Percentiles rank a stretch among this genome's conserved stretches.
Evolutionary conservation across 2,113 vertebrate genomes (phyloP).

Genomic region (Emydura subglobosa): DNA sequence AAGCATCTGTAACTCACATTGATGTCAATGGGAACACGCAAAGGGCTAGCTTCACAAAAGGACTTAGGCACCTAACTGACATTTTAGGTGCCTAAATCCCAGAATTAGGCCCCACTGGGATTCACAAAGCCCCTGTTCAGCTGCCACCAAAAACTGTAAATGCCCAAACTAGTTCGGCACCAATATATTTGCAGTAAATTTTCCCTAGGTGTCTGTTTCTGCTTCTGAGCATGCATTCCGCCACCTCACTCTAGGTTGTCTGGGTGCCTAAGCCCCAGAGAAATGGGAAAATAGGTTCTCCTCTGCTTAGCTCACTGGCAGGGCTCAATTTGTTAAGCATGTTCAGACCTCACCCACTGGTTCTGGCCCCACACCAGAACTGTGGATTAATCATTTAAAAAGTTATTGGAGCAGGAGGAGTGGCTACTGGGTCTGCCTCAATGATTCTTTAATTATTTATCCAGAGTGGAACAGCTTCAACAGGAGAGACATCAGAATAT

Average conservation of each 20-base stretch:
- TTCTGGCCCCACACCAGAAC: not conserved
- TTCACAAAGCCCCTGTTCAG: not conserved
- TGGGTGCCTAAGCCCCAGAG: not conserved
- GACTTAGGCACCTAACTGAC: not conserved
- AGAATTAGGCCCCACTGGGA: not conserved
- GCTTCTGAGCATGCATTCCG: not conserved
- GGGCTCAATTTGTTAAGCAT: not conserved
- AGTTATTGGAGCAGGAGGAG: too few relatives aligned
- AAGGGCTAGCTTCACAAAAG: not conserved
- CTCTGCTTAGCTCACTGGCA: not conserved
- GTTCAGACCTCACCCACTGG: not conserved
- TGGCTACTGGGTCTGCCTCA: not conserved
- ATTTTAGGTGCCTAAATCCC: not conserved
- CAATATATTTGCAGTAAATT: not conserved
- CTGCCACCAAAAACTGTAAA: not conserved
- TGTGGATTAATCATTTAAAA: not conserved
- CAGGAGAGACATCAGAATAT: not conserved
- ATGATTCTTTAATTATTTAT: too few relatives aligned
- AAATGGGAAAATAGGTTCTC: not conserved
- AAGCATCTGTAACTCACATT: not conserved
- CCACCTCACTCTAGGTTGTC: not conserved
- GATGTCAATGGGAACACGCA: too few relatives aligned
- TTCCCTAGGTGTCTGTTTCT: not conserved
- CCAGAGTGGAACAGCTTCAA: not conserved
- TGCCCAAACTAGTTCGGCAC: not conserved